Evolutionary conservation across 2,113 vertebrate genomes (phyloP), one percentile per base, ranked within the genome.

Genomic region (Bubo bubo): DNA sequence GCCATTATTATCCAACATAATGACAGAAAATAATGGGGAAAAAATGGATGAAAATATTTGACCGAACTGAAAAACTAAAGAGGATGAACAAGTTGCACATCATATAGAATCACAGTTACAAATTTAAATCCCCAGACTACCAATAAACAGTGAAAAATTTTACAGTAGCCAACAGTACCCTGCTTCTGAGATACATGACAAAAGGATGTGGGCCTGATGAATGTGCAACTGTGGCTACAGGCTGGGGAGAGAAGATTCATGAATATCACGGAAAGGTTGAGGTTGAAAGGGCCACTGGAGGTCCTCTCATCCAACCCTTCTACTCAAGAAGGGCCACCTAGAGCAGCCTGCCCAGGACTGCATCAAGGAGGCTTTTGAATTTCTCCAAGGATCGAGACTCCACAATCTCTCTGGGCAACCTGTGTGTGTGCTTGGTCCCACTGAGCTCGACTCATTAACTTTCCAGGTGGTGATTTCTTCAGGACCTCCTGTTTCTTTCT

Each of bases 191-290:
- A 39, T 6, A 55, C 0, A 2, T 32, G 28, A 79, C 22, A 71
- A 47, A 66, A 67, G 9, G n/a, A 53, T 0, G 0, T 4, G 7
- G 52, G 37, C 23, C 41, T 63, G 11, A 59, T 47, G 7, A 64
- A 59, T 1, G 4, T 18, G 21, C 20, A 79, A 27, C 43, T 2
- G 1, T 7, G 28, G 58, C 53, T 58, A 45, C 7, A 47, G 6
- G 8, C 23, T 72, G 17, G 6, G 43, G 22, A 88, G 17, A 23
- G 30, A 67, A 71, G 52, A 79, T 41, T 50, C 8, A 24, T 4
- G 4, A 84, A 7, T 50, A 49, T 21, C 6, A 75, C 45, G 76
- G 12, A 63, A 73, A 22, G 15, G 73, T 1, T 56, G 70, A 88
- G n/a, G 28, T 6, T 55, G 53, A 70, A 41, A 10, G 3, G 24